These are phyloP conservation scores for Sylvia atricapilla DNA, from an alignment of 2,113 vertebrate genomes.

Conservation along the genomic window DNA sequence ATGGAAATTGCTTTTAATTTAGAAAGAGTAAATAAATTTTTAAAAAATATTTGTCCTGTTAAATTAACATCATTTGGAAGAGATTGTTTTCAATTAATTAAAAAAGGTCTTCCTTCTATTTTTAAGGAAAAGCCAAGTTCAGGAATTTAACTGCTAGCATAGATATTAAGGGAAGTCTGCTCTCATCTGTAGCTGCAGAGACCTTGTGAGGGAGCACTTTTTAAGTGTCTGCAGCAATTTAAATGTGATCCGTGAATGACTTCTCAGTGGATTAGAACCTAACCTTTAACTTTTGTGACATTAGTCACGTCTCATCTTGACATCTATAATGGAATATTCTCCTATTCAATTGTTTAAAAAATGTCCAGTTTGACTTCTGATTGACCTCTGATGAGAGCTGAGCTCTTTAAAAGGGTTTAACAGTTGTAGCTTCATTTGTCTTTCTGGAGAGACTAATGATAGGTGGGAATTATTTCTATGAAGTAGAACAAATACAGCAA, in stretches of 20 bases:
- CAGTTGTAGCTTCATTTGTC: slow-evolving; percentile 7
- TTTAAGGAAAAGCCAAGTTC: background rate
- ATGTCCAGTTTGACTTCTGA: slow-evolving; percentile 53
- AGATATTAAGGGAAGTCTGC: background rate
- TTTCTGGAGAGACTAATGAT: background rate
- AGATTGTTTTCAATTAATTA: background rate
- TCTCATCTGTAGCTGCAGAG: background rate
- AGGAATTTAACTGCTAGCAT: background rate
- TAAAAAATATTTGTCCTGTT: background rate
- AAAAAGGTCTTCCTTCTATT: background rate
- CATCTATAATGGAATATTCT: slow-evolving; percentile 63
- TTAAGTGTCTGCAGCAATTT: slow-evolving; percentile 54
- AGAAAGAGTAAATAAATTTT: background rate
- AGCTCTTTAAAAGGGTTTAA: slow-evolving; percentile 26
- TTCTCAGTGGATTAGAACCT: slow-evolving; percentile 60
- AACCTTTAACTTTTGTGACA: slow-evolving; percentile 63
- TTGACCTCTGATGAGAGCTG: slow-evolving; percentile 56
- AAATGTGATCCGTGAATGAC: slow-evolving; percentile 53
- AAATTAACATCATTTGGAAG: background rate
- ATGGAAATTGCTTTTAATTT: background rate
- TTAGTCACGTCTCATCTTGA: slow-evolving; percentile 62
- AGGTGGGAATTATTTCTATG: background rate
- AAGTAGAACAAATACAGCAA: background rate
- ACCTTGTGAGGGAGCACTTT: background rate
- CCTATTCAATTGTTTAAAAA: slow-evolving; percentile 66